Percentiles rank a stretch among this genome's conserved stretches.
Evolutionary conservation across 2,113 vertebrate species (phyloP).

Genomic region (Perognathus longimembris): DNA sequence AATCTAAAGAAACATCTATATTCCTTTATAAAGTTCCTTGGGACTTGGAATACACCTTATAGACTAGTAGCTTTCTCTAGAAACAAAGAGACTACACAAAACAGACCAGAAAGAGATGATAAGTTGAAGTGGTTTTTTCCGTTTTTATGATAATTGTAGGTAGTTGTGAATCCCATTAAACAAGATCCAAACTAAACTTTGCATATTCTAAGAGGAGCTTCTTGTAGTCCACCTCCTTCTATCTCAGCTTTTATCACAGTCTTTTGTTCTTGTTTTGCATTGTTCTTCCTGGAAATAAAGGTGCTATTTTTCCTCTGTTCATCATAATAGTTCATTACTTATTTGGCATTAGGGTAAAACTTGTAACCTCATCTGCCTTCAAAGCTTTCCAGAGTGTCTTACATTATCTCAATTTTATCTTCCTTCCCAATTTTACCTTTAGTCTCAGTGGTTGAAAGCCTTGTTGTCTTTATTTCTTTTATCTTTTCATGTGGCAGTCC

Average conservation of each 20-base stretch:
- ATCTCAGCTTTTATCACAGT: neutral
- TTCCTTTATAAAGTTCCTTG: neutral
- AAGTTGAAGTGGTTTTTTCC: neutral
- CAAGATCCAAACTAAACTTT: neutral
- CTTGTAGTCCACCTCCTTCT: neutral
- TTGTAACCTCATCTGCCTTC: neutral
- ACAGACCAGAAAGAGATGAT: neutral
- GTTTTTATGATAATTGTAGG: neutral
- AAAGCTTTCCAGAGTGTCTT: neutral
- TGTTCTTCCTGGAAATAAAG: neutral
- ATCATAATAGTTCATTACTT: neutral
- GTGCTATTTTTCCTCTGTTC: neutral
- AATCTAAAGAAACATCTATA: neutral
- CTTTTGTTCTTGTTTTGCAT: neutral
- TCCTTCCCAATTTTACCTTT: neutral
- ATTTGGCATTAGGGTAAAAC: neutral
- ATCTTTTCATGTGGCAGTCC: neutral
- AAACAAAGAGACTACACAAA: neutral
- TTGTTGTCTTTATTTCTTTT: neutral
- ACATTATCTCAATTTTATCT: neutral
- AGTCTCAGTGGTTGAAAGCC: neutral
- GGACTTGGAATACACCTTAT: neutral
- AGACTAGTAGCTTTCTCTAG: neutral
- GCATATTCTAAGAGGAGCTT: neutral
- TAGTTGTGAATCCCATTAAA: neutral